Evolutionary conservation across 2,797 vertebrate species (phyloP).

Genomic region (Lepilemur septentrionalis): DNA sequence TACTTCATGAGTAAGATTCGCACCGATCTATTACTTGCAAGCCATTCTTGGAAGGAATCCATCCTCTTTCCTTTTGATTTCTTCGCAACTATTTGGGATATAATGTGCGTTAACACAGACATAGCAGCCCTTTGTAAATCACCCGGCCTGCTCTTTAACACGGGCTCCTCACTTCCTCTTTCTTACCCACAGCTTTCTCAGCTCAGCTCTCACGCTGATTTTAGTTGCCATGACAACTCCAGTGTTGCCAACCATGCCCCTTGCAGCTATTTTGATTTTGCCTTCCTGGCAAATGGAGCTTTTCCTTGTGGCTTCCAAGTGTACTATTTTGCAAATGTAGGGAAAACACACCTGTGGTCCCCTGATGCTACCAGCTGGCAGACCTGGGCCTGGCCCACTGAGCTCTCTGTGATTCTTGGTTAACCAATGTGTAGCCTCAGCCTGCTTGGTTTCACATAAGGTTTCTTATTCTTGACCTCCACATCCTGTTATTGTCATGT

Average conservation of each 20-base stretch:
- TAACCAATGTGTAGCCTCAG: slow-evolving; percentile 19
- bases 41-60: neutral
- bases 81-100: neutral
- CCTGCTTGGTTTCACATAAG: slow-evolving; percentile 11
- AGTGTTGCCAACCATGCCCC: neutral
- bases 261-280: neutral
- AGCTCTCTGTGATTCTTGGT: slow-evolving; percentile 34
- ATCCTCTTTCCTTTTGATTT: neutral
- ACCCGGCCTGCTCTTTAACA: neutral
- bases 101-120: neutral
- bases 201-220: neutral
- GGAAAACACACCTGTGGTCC: neutral
- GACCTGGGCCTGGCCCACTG: neutral
- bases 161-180: neutral
- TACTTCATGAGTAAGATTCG: neutral
- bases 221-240: slow-evolving; percentile 25
- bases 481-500: slow-evolving; percentile 46
- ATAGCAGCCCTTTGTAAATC: neutral
- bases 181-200: neutral
- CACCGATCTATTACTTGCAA: neutral
- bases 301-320: slow-evolving; percentile 8
- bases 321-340: neutral
- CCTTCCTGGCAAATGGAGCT: neutral
- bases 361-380: neutral
- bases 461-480: slow-evolving; percentile 52